phyloP scores from a whole-genome alignment of 2,797 vertebrate species.

The Phoebastria nigripes region DNA sequence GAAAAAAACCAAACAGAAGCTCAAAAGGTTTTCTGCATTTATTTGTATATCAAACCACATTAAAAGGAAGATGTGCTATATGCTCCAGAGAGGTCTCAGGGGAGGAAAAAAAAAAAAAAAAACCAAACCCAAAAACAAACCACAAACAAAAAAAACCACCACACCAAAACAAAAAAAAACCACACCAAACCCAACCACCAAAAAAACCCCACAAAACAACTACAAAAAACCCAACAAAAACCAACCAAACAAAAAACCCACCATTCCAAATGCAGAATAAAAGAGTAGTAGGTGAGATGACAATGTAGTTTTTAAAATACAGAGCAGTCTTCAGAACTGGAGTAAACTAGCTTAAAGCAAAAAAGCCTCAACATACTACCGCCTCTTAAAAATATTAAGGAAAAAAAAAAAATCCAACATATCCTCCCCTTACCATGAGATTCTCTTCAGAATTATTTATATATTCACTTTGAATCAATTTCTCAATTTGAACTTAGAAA shows the following conservation, averaged over 20 bases:
- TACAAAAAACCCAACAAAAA: not conserved
- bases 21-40: not conserved
- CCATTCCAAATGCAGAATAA: not conserved
- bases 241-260: rapidly evolving
- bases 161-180: too few species aligned
- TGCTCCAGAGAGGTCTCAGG: not conserved
- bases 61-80: not conserved
- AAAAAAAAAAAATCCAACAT: not conserved
- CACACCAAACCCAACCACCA: not conserved
- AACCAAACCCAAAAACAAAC: rapidly evolving
- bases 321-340: not conserved
- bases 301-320: rapidly evolving
- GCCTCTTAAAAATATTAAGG: not conserved
- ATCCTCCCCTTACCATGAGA: not conserved
- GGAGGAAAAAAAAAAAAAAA: not conserved
- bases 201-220: not conserved
- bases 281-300: rapidly evolving
- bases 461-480: constrained; percentile 53
- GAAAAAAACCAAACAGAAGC: not conserved
- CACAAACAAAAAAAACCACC: not conserved
- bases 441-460: constrained; percentile 20
- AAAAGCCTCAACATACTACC: not conserved
- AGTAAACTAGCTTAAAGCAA: not conserved
- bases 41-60: not conserved
- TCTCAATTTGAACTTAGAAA: constrained; percentile 38